Percentiles rank a stretch among this genome's conserved stretches.
Conservation (phyloP, 2,888 invertebrate genomes). For the Drosophila nr. perissopoda region DNA sequence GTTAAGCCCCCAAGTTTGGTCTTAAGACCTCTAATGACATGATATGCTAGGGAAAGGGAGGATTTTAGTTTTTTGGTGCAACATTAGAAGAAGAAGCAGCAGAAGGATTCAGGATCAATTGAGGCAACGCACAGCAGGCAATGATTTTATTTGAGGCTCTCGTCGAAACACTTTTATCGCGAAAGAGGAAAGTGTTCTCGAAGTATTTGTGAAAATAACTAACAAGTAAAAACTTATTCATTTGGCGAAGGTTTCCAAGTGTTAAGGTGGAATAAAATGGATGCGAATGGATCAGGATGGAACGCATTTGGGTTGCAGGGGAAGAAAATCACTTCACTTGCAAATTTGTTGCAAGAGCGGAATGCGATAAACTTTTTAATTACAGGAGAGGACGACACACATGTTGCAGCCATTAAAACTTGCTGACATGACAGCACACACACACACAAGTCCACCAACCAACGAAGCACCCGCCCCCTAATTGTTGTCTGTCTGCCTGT, state of each 20-base stretch:
- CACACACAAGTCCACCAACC: background rate
- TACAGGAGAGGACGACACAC: conserved; percentile 31
- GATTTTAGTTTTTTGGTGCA: too few relatives aligned
- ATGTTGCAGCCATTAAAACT: conserved; percentile 47
- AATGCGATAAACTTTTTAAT: conserved; percentile 48
- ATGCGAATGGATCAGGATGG: conserved; percentile 5
- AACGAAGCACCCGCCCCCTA: background rate
- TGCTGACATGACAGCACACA: conserved; percentile 20
- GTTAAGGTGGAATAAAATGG: background rate
- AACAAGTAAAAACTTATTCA: background rate
- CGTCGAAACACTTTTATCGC: background rate
- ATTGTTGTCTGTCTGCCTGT: conserved; percentile 12
- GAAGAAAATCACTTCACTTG: conserved; percentile 3
- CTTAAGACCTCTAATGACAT: too few relatives aligned
- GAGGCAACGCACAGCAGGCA: background rate
- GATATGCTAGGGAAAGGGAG: too few relatives aligned
- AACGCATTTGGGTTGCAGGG: background rate
- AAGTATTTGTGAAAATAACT: background rate
- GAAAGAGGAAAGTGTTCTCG: background rate
- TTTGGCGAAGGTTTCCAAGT: background rate
- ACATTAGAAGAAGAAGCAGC: too few relatives aligned
- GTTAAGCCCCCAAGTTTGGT: too few relatives aligned
- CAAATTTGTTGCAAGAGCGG: conserved; percentile 25
- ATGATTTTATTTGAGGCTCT: background rate
- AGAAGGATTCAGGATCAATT: background rate